Evolutionary conservation across 2,797 vertebrate species (phyloP), one percentile per base, ranked within the genome.

Genomic region (Loriculus beryllinus): DNA sequence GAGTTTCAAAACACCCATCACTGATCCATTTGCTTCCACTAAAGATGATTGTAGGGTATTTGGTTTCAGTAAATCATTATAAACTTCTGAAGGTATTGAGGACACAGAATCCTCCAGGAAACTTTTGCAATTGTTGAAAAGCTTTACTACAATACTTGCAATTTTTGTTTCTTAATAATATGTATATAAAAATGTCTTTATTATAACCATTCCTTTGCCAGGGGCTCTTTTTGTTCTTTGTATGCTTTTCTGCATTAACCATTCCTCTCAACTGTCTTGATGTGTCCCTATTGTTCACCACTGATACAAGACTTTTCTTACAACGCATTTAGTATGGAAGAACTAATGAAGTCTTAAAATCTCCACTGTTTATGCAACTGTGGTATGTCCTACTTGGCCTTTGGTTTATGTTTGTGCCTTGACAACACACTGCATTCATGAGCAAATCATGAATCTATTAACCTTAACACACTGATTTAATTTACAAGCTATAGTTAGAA

Each of bases 361-460:
- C 29, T 83, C 75, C 13, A 81, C 83, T 95, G 77, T 93, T 94
- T 94, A 95, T 87, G 82, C 90, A 95, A 68, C 59, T 81, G 47
- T 51, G 59, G 67, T 88, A 52, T 48, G 71, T 81, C 87, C 51
- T 91, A n/a, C 87, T 70, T 94, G 86, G 83, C 85, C 95, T 96
- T 79, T 95, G 63, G 84, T 94, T 95, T 93, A 81, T 83, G 81
- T 89, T 94, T 94, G 63, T 86, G 68, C 60, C 82, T 96, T 88
- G 82, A 80, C 90, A 91, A 94, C 84, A 84, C 64, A 59, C 49
- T 81, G 86, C 77, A 78, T 90, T 94, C 96, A 88, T 79, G 86
- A 96, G 92, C 96, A 97, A 97, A 96, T 94, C 92, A 92, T 93
- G 93, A 95, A 95, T 96, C 88, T 94, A 95, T 96, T 95, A 96